Evolutionary conservation across 2,888 invertebrate species (phyloP), one percentile per base, ranked within the genome.

Genomic region (Eilema sororculum): DNA sequence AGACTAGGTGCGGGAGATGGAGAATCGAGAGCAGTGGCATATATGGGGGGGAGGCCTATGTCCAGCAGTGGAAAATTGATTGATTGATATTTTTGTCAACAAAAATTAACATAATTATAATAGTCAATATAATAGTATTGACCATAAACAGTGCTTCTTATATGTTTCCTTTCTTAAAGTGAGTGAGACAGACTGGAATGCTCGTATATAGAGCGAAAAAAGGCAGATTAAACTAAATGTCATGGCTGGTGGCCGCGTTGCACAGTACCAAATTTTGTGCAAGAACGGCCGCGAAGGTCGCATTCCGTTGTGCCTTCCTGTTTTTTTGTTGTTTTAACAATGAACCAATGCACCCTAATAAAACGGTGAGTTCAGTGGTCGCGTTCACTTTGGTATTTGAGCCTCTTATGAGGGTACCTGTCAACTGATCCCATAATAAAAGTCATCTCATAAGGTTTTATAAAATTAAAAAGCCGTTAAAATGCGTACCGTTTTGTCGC

Each of bases 221-320:
- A 85, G 82, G 84, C 84, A 81, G 78, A 80, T 72, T 73, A 74
- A 69, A 79, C 75, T 75, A 90, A 92, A 91, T 91, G 91, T 90
- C 91, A 91, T 81, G 88, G 88, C 78, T 89, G 78, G 87, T 86
- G 86, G 86, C 87, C 86, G 87, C 82, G 79, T 84, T 81, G 78
- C 80, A 77, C 81, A 84, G 84, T 86, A 86, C 88, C 87, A 87
- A 90, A 92, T 88, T 85, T 89, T 90, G 90, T 90, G 90, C 91
- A 89, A 91, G 91, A 91, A 89, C 90, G 85, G 61, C 61, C 46
- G 76, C 79, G 89, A 92, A 93, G 93, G 92, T 91, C 90, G 86
- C 87, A 92, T 91, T 91, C 92, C 89, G 70, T 73, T 79, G 71
- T 74, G 67, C 64, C 67, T 73, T 79, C 77, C 79, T 84, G 79